phyloP scores from a whole-genome alignment of 2,888 invertebrate genomes.

The Coleophora deauratella region DNA sequence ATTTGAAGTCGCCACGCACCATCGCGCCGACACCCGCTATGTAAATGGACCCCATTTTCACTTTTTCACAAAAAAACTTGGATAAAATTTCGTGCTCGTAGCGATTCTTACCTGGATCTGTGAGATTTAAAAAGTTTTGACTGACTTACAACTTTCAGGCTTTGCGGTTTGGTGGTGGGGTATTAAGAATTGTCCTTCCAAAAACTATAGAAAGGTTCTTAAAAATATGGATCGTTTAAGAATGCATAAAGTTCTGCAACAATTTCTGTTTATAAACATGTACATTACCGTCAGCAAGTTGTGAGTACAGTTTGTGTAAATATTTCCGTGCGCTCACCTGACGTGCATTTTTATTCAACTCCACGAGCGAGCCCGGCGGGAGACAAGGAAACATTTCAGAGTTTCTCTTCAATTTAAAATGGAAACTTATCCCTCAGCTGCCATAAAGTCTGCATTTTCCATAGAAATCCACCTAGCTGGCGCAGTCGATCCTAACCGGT shows the following conservation, averaged over 20 bases:
- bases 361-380: constrained; percentile 45
- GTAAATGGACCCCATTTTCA: constrained; percentile 68
- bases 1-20: constrained; percentile 75
- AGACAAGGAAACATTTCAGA: constrained; percentile 66
- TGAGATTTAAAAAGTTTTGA: constrained; percentile 20
- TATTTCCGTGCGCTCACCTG: constrained; percentile 57
- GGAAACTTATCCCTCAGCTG: constrained; percentile 70
- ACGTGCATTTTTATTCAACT: constrained; percentile 65
- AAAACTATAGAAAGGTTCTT: no score
- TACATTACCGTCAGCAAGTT: constrained; percentile 36
- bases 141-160: constrained; percentile 10
- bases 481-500: constrained; percentile 61
- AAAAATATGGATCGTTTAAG: no score
- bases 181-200: background rate
- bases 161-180: background rate
- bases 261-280: constrained; percentile 33
- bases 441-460: constrained; percentile 72
- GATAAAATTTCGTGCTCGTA: constrained; percentile 41
- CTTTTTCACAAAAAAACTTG: constrained; percentile 56
- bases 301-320: constrained; percentile 49
- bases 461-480: constrained; percentile 64
- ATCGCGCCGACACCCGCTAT: constrained; percentile 72
- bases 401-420: constrained; percentile 71
- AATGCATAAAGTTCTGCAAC: constrained; percentile 24
- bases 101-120: constrained; percentile 28